Evolutionary conservation across 2,888 invertebrate species (phyloP).

Genomic region (Proisotoma minuta): DNA sequence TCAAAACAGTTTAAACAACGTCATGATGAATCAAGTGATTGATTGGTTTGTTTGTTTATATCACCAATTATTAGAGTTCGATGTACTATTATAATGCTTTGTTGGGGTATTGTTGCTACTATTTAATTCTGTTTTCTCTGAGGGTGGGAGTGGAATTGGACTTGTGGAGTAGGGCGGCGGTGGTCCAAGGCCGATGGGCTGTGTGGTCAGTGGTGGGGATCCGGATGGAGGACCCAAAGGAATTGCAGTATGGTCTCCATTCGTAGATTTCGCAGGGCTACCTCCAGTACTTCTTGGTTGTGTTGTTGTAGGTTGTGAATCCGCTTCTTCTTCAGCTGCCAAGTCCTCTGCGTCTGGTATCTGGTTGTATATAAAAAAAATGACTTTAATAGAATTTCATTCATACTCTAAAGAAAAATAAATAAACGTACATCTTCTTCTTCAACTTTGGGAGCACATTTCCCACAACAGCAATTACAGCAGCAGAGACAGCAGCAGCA

Average conservation of each 20-base stretch:
- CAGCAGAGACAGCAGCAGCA: conserved; percentile 33
- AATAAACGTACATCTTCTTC: conserved; percentile 30
- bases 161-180: conserved; percentile 1
- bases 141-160: background rate
- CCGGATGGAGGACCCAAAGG: conserved; percentile 25
- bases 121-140: conserved; percentile 29
- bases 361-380: conserved; percentile 10
- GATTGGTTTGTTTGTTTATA: too few species aligned
- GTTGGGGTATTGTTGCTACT: conserved; percentile 16
- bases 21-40: too few species aligned
- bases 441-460: conserved; percentile 27
- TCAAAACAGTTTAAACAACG: too few species aligned
- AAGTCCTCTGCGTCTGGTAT: conserved; percentile 33
- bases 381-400: background rate
- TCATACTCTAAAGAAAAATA: background rate
- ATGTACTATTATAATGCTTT: conserved; percentile 25
- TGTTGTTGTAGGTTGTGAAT: conserved; percentile 16
- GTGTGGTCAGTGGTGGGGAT: conserved; percentile 13
- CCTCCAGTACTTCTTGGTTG: conserved; percentile 12
- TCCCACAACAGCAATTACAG: conserved; percentile 34
- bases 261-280: conserved; percentile 15
- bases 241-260: conserved; percentile 15
- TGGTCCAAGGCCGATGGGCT: conserved; percentile 31
- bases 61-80: conserved; percentile 26
- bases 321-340: conserved; percentile 23